phyloP scores from a whole-genome alignment of 2,888 invertebrate species.

The Drosophila lacicola region DNA sequence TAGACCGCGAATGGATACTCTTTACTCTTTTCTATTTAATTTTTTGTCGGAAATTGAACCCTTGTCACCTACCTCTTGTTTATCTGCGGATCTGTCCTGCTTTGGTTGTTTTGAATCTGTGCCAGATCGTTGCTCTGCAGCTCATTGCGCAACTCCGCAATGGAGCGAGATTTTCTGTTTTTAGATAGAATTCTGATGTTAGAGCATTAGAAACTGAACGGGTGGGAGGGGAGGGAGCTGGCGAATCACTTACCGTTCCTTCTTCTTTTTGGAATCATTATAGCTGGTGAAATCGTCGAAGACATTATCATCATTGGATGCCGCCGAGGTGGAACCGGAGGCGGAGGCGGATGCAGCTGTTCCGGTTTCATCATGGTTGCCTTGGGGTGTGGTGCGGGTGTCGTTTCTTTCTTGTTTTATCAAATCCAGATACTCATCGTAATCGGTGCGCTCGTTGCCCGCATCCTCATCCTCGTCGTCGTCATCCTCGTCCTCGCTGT shows the following conservation, averaged over 20 bases:
- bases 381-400: neutral
- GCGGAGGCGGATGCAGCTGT: conserved; percentile 18
- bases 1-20: no score
- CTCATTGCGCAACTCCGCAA: conserved; percentile 78
- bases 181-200: neutral
- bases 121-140: conserved; percentile 82
- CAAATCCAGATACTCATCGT: conserved; percentile 63
- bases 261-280: conserved; percentile 70
- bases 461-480: conserved; percentile 27
- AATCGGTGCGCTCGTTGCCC: conserved; percentile 27
- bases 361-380: conserved; percentile 18
- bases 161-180: conserved; percentile 83
- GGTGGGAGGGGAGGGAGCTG: no score
- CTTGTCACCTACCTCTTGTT: conserved; percentile 37
- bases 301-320: conserved; percentile 74
- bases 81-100: conserved; percentile 29
- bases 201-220: neutral
- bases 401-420: conserved; percentile 36
- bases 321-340: conserved; percentile 24
- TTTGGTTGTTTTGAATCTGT: conserved; percentile 27
- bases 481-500: conserved; percentile 24
- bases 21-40: no score
- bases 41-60: neutral
- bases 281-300: conserved; percentile 79
- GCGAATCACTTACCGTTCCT: conserved; percentile 58